Base-by-base conservation (phyloP, 2,888 invertebrate genomes). In the Endomychus coccineus region DNA sequence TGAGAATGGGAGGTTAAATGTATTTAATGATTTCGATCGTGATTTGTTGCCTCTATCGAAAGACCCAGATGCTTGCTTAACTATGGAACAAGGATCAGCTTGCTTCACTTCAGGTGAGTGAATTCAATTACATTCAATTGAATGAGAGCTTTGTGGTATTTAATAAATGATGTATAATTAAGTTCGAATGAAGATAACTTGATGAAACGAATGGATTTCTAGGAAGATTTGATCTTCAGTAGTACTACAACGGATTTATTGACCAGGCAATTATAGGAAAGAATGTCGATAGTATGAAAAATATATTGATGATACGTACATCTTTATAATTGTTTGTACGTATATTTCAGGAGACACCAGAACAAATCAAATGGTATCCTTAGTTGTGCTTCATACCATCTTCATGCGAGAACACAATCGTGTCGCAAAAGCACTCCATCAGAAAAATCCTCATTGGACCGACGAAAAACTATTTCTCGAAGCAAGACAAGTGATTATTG, bases 381-480 rank as follows among this genome's bases (percentile, higher is more conserved):
- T 88, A 27, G 80, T 82, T 0, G 73, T 78, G 0, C 54, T 87
- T 1, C 88, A 89, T 47, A 78, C 80, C 1, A 54, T 88, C 4
- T 79, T 84, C 57, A 73, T 83, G 11, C 71, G 89, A 16, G 88
- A 89, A 54, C 89, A 89, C 61, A 90, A 89, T 62, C 74, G 86
- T 1, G 56, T 89, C 1, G 86, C 86, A 0, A 63, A 65, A 2
- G 70, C 69, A 2, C 59, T 90, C 15, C 52, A 68, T 0, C 56
- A 64, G 2, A 49, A 87, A 5, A 90, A 92, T 69, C 83, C 84
- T 0, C 71, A 73, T 27, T 85, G 84, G 78, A 68, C 71, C 16
- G 86, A 86, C 51, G 83, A 88, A 44, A 69, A 67, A 1, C 56
- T 85, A 1, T 90, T 77, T 62, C 73, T 81, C 61, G 87, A 88